Evolutionary conservation across 2,113 vertebrate genomes (phyloP), one percentile per base, ranked within the genome.

Genomic region (Glaucomys volans): DNA sequence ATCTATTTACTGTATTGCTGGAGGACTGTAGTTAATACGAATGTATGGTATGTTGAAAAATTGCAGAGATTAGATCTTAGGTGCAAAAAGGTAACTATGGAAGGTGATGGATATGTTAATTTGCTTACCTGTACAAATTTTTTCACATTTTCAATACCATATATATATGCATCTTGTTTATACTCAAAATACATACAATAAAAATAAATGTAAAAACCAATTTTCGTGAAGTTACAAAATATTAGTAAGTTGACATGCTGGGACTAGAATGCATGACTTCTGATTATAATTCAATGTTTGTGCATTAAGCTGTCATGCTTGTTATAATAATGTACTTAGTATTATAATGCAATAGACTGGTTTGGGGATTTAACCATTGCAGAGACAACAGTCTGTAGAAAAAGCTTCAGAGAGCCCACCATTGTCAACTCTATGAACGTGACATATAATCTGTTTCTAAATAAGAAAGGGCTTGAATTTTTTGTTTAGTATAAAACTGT

Each of bases 401-500:
- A 93, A 85, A 85, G 13, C 1, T 94, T 94, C 35, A 96, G 37
- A 87, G 69, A 52, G 30, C 16, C 66, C 50, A 4, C 35, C 69
- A 37, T 24, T 93, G 13, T 87, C 54, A 75, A 3, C 71, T 91
- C 0, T 87, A 32, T 88, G 62, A 89, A 77, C 44, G 84, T 81
- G 66, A n/a, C 57, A 64, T 71, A 57, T 47, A 88, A 42, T 12
- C 37, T 86, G 47, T 91, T 86, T 7, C 50, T 59, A 42, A 95
- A 1, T 92, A 96, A 37, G 30, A 95, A 4, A 95, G 42, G 40
- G 35, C 24, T 69, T 91, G 59, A 90, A 87, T 69, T 87, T 90
- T 95, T 94, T 57, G 24, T 40, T 88, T 77, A 64, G 37, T 62
- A 72, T 85, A 81, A 92, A 92, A 74, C 20, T 54, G n/a, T 90